phyloP scores from a whole-genome alignment of 2,113 vertebrate genomes.

The Phalacrocorax pelagicus region DNA sequence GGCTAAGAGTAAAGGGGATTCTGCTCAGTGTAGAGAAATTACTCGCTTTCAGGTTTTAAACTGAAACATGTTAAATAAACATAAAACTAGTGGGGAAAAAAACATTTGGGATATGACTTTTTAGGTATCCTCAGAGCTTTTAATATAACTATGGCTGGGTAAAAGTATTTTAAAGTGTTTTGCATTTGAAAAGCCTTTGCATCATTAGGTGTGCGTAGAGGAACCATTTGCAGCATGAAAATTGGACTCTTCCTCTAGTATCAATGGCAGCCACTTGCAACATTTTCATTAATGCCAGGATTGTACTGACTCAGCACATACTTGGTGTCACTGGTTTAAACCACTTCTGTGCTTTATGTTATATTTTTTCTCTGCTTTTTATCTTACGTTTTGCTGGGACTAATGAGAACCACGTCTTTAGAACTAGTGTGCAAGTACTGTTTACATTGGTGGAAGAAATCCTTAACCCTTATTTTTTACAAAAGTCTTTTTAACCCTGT shows the following conservation, averaged over 20 bases:
- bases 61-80: neutral
- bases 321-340: neutral
- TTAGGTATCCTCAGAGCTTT: neutral
- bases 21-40: neutral
- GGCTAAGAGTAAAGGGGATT: neutral
- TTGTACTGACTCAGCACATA: neutral
- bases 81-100: neutral
- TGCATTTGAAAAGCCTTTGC: neutral
- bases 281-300: neutral
- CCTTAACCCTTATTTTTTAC: neutral
- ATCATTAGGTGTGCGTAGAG: neutral
- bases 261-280: neutral
- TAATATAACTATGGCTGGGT: neutral
- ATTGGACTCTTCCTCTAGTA: neutral
- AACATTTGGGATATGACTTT: neutral
- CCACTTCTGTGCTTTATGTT: neutral
- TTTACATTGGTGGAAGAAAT: neutral
- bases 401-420: neutral
- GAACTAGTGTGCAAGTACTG: neutral
- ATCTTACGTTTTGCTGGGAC: neutral
- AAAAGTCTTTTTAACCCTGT: neutral
- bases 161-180: neutral
- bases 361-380: neutral
- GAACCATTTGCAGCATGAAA: neutral
- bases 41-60: neutral